Base-by-base conservation (phyloP, 2,888 invertebrate genomes). In the Podabrus alpinus region DNA sequence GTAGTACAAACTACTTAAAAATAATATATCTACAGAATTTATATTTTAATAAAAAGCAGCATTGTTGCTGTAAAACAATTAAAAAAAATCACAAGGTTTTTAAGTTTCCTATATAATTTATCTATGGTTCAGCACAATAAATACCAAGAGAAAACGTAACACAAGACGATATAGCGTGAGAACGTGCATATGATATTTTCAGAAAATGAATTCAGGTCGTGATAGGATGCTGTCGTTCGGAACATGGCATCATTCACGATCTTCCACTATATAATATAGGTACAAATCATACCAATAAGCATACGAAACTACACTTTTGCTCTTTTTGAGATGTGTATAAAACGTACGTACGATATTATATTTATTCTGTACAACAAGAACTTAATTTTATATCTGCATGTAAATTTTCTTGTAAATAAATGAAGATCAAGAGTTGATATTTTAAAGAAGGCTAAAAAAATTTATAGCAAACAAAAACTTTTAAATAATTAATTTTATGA, bases 131-230 rank as follows among this genome's bases (percentile, higher is more conserved):
- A n/a, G 45, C 13, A 45, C n/a, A 19, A 64, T 3, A 64, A 64
- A 64, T 19, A 61, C 17, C 21, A 67, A 45, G 60, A 71, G 66
- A 66, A 67, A 67, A 66, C 60, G 66, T 25, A 60, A 16, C 59
- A 59, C 60, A 66, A 67, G 67, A 60, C n/a, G 60, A 59, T 67
- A 60, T 71, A 71, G 71, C 71, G 71, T 71, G 71, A 66, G 71
- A 71, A 71, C 66, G 66, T 59, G 17, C 71, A 71, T 66, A 67
- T 71, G 71, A 71, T 71, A 66, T 59, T 60, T 29, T 66, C 71
- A 59, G 71, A 71, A 71, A 71, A 71, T 71, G 71, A 67, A 71
- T 71, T 71, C 71, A 29, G 71, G 67, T 71, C 67, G 71, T 66
- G 66, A 71, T 67, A 59, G 66, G 67, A 66, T 67, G 60, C 66